Evolutionary conservation across 2,888 invertebrate genomes (phyloP).

Genomic region (Aspidiotus rigidus): DNA sequence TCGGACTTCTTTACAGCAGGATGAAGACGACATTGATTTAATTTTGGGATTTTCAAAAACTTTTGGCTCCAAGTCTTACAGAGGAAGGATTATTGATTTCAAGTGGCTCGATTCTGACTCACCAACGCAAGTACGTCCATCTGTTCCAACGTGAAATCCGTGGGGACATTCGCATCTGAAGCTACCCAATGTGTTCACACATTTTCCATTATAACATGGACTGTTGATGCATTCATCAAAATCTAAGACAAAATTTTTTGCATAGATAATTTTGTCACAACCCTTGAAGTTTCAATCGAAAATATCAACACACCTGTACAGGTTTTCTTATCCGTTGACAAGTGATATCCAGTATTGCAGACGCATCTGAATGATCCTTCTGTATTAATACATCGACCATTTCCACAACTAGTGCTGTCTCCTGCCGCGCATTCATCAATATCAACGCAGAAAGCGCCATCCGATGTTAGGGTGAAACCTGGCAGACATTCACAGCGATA

Average conservation of each 20-base stretch:
- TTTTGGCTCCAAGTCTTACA: neutral
- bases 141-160: conserved; percentile 61
- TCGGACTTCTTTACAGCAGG: neutral
- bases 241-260: conserved; percentile 44
- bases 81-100: neutral
- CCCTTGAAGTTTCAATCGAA: neutral
- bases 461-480: conserved; percentile 66
- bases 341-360: conserved; percentile 57
- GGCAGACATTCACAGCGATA: conserved; percentile 68
- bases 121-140: conserved; percentile 71
- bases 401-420: conserved; percentile 48
- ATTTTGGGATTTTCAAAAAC: neutral
- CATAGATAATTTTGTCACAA: too few species aligned
- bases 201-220: conserved; percentile 59
- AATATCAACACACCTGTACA: conserved; percentile 48
- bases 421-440: conserved; percentile 52
- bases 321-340: conserved; percentile 54
- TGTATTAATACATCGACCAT: conserved; percentile 61
- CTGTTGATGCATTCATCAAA: conserved; percentile 57
- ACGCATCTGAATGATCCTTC: conserved; percentile 60
- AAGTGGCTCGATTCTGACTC: conserved; percentile 36
- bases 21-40: too few species aligned
- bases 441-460: conserved; percentile 57
- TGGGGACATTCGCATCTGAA: conserved; percentile 59
- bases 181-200: conserved; percentile 60